Percentiles rank a stretch among this genome's conserved stretches.
Evolutionary conservation across 2,113 vertebrate species (phyloP).

Genomic region (Piliocolobus tephrosceles): DNA sequence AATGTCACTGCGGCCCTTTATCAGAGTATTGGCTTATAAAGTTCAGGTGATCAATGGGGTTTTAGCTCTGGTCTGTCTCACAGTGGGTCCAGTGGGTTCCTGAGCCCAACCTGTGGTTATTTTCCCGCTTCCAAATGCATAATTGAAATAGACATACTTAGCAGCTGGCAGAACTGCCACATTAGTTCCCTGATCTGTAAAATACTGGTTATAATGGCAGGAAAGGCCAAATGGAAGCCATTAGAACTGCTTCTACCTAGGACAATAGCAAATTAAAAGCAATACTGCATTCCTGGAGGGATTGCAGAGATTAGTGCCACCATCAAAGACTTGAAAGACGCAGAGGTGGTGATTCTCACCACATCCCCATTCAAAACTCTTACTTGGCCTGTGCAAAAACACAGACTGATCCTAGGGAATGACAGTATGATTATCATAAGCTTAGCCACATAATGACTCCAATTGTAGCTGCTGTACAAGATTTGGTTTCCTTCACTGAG

Average conservation of each 20-base stretch:
- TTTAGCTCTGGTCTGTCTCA: background rate
- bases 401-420: background rate
- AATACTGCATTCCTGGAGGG: background rate
- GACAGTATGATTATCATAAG: background rate
- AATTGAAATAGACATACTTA: background rate
- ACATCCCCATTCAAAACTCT: background rate
- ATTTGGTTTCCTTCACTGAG: background rate
- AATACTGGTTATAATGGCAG: too few relatives aligned
- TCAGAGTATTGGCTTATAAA: background rate
- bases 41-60: background rate
- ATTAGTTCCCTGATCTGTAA: background rate
- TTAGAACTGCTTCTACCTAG: background rate
- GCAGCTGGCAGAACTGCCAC: background rate
- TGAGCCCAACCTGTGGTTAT: background rate
- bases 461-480: background rate
- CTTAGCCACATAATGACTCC: background rate
- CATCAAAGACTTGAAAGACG: background rate
- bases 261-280: background rate
- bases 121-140: background rate
- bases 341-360: background rate
- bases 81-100: background rate
- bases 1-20: background rate
- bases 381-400: background rate
- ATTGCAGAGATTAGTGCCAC: background rate
- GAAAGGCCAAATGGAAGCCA: background rate